Percentiles rank a stretch among this genome's conserved stretches.
phyloP scores from a whole-genome alignment of 2,797 vertebrate species.

The Manis javanica region DNA sequence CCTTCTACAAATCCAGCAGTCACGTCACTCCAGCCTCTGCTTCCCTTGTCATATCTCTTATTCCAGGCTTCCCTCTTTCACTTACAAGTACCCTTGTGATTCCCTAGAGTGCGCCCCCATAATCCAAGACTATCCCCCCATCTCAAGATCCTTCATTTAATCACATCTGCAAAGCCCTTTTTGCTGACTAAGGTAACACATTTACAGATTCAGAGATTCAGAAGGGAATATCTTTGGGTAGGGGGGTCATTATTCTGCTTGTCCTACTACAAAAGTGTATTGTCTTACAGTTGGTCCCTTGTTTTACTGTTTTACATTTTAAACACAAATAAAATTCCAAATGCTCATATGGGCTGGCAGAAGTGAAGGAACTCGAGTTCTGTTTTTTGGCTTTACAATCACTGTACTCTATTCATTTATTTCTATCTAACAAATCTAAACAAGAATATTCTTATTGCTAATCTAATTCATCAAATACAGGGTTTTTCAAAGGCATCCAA shows the following conservation, averaged over 20 bases:
- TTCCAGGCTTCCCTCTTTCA: not conserved
- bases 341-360: not conserved
- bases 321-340: not conserved
- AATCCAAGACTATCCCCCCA: not conserved
- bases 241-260: not conserved
- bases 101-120: rapidly evolving
- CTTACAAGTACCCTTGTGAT: not conserved
- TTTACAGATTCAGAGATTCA: not conserved
- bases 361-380: not conserved
- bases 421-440: conserved; percentile 7
- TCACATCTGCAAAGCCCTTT: not conserved
- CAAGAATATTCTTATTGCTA: conserved; percentile 32
- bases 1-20: not conserved
- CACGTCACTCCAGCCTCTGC: not conserved
- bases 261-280: not conserved
- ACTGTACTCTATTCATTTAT: not conserved
- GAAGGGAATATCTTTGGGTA: not conserved
- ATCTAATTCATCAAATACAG: conserved; percentile 28
- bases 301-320: not conserved
- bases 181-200: not conserved
- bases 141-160: not conserved
- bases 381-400: not conserved
- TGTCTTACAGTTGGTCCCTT: not conserved
- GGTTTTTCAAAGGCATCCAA: not conserved
- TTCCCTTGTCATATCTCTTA: not conserved